A percentile compares a stretch with the other conserved stretches of the same genome.
Evolutionary conservation across 1,140 invertebrate species (phyloP).

Genomic region (Rhyzopertha dominica): DNA sequence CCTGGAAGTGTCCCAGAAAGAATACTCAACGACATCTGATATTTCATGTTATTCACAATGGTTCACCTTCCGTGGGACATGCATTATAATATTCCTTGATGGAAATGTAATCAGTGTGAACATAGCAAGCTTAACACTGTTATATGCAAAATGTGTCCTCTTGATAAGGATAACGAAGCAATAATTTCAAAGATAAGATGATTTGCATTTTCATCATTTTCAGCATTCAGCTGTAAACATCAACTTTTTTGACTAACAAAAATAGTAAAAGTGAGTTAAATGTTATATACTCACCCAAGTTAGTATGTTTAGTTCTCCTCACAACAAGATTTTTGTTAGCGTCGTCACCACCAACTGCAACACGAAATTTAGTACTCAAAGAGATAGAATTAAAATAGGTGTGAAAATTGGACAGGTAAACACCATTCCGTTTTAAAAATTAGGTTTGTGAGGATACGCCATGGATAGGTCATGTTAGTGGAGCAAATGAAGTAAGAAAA

Average conservation of each 20-base stretch:
- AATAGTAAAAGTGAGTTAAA: not conserved
- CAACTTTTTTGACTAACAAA: not conserved
- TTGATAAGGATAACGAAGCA: no score
- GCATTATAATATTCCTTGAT: no score
- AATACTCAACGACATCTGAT: no score
- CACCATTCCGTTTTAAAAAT: constrained; percentile 5
- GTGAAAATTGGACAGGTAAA: constrained; percentile 7
- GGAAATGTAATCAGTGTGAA: no score
- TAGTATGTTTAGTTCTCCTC: constrained; percentile 42
- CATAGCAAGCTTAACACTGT: no score
- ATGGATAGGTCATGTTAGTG: not conserved
- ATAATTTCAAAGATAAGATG: no score
- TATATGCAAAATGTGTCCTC: no score
- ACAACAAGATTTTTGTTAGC: constrained; percentile 37
- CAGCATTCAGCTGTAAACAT: constrained; percentile 1
- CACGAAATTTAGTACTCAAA: constrained; percentile 8
- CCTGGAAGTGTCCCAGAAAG: no score
- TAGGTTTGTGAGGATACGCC: not conserved
- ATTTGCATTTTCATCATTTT: no score
- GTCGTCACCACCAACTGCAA: constrained; percentile 26
- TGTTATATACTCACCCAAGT: constrained; percentile 38
- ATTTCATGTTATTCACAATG: no score
- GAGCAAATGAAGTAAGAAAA: no score
- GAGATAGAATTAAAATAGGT: constrained; percentile 7
- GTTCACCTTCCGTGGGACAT: no score